Percentiles rank a stretch among this genome's conserved stretches.
Evolutionary conservation across 2,888 invertebrate species (phyloP).

Genomic region (Andrena chrysosceles): DNA sequence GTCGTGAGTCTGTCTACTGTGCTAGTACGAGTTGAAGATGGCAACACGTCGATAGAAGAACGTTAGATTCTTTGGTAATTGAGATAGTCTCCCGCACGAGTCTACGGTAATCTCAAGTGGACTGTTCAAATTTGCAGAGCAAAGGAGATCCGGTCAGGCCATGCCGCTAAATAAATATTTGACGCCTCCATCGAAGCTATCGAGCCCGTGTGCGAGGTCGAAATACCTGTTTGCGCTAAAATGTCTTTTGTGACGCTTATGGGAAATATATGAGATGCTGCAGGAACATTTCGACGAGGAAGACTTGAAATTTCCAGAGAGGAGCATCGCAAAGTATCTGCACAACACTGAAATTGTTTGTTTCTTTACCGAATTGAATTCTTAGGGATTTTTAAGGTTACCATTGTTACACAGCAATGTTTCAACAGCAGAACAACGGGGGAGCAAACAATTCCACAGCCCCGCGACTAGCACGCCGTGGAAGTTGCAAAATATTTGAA

Average conservation of each 20-base stretch:
- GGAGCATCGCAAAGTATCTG: background rate
- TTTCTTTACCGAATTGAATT: slow-evolving; percentile 9
- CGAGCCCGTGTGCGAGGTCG: slow-evolving; percentile 27
- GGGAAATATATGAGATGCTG: slow-evolving; percentile 5
- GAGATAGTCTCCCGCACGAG: slow-evolving; percentile 33
- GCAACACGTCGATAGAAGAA: slow-evolving; percentile 6
- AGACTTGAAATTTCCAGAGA: background rate
- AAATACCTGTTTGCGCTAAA: slow-evolving; percentile 47
- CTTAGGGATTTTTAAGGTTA: slow-evolving; percentile 24
- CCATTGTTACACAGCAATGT: background rate
- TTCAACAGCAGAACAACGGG: background rate
- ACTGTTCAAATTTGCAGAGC: slow-evolving; percentile 56
- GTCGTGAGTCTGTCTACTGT: background rate
- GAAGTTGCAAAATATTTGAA: slow-evolving; percentile 13
- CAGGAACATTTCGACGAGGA: background rate
- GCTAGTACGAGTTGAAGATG: background rate
- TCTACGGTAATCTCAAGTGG: slow-evolving; percentile 50
- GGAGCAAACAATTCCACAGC: background rate
- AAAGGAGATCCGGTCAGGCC: slow-evolving; percentile 51
- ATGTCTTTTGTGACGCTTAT: slow-evolving; percentile 47
- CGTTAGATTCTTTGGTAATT: slow-evolving; percentile 48
- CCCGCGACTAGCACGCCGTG: background rate
- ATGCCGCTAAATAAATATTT: slow-evolving; percentile 61
- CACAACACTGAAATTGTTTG: slow-evolving; percentile 61
- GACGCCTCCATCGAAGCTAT: slow-evolving; percentile 55